These are phyloP conservation scores for Brachionus rotundiformis DNA, from an alignment of 1,140 invertebrate genomes.

Conservation along the genomic window DNA sequence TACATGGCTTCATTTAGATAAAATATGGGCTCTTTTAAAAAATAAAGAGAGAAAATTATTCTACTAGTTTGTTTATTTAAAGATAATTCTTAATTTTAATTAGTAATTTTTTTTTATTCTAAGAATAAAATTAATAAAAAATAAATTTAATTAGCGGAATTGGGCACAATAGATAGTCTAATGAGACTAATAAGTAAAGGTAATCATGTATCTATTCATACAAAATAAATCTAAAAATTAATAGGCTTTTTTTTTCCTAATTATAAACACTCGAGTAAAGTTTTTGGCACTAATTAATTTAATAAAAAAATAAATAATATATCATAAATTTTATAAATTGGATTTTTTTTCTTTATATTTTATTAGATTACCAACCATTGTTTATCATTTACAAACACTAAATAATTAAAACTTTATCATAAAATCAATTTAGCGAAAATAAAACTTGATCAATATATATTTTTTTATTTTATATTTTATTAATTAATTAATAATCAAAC, in stretches of 20 bases:
- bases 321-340: too few species aligned
- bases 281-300: background rate
- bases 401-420: background rate
- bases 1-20: background rate
- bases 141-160: background rate
- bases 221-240: background rate
- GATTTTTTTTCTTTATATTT: too few species aligned
- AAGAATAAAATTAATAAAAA: too few species aligned
- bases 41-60: too few species aligned
- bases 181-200: background rate
- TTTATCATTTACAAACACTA: background rate
- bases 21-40: background rate
- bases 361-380: background rate
- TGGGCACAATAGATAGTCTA: background rate
- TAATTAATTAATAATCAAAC: background rate
- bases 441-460: background rate
- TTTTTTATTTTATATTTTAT: background rate
- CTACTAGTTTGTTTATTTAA: too few species aligned
- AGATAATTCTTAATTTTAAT: too few species aligned
- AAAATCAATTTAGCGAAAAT: background rate
- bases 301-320: too few species aligned
- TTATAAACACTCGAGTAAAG: background rate
- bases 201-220: background rate
- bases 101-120: too few species aligned
- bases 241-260: background rate